Evolutionary conservation across 2,113 vertebrate genomes (phyloP).

Genomic region (Hirundichthys speculiger): DNA sequence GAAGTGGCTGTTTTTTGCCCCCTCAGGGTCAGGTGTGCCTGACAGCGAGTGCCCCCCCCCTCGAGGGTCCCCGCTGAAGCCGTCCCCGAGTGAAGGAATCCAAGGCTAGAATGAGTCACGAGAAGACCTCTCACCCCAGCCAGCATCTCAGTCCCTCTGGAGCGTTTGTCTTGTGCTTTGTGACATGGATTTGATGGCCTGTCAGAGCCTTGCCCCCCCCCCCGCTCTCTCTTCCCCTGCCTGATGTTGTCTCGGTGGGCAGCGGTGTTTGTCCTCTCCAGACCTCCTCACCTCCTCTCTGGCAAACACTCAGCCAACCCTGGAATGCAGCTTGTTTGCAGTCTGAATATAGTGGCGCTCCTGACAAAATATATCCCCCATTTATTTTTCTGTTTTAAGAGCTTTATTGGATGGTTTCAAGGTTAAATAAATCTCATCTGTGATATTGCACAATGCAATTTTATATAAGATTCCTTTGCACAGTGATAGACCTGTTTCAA

Average conservation of each 20-base stretch:
- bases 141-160: conserved; percentile 38
- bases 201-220: conserved; percentile 26
- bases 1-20: neutral
- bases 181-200: conserved; percentile 62
- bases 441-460: neutral
- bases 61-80: conserved; percentile 8
- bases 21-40: conserved; percentile 36
- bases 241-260: conserved; percentile 45
- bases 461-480: conserved; percentile 11
- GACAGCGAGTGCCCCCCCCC: conserved; percentile 32
- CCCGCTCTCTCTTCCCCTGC: too few relatives aligned
- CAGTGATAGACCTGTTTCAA: conserved; percentile 8
- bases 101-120: conserved; percentile 36
- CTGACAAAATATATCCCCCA: conserved; percentile 20
- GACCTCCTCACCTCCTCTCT: conserved; percentile 15
- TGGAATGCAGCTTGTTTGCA: conserved; percentile 54
- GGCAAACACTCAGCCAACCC: conserved; percentile 34
- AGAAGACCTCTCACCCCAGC: conserved; percentile 44
- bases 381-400: conserved; percentile 31
- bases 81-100: conserved; percentile 14
- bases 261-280: conserved; percentile 18
- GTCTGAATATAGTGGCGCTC: conserved; percentile 36
- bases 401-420: conserved; percentile 16
- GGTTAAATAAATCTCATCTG: conserved; percentile 36
- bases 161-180: conserved; percentile 28